Evolutionary conservation across 2,113 vertebrate species (phyloP), one percentile per base, ranked within the genome.

Genomic region (Varanus komodoensis): DNA sequence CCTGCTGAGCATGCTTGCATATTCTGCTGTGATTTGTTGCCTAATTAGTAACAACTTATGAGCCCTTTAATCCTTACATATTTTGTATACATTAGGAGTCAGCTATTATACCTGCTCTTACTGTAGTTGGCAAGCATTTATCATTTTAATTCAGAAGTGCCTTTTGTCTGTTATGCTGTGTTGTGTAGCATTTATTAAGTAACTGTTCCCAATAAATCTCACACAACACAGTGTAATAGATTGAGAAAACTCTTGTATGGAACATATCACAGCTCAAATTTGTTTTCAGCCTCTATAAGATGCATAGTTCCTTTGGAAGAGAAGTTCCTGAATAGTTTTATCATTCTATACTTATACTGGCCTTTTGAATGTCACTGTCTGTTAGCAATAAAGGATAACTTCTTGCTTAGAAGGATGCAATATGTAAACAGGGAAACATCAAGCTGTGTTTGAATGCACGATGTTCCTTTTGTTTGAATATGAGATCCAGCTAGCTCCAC

Each of bases 21-120:
- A 95, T 92, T 92, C 86, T 96, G 38, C 87, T 94, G 85, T 94
- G 93, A 91, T 92, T 95, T 96, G 95, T 95, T 95, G 90, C 92
- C 95, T 96, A 97, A 96, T 97, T 97, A 96, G 96, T 96, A 90
- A 19, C 87, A 95, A 96, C 83, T 93, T 96, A 95, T 93, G 91
- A 93, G 85, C 89, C 89, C 94, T 96, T 93, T 92, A 96, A 88
- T 95, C 81, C 1, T 0, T 91, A 81, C 92, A 23, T 96, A 96
- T 96, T 97, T 97, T 94, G 57, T 95, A 90, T 93, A 82, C 93
- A 94, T 96, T 96, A 93, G 90, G 91, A 96, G 87, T 95, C 92
- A 93, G 61, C 57, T 91, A 87, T 96, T 97, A 94, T 79, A 54
- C 61, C 25, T 93, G 89, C 89, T 88, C 95, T 87, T 86, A 7